Base-by-base conservation (phyloP, 2,113 vertebrate genomes). In the Ictidomys tridecemlineatus region DNA sequence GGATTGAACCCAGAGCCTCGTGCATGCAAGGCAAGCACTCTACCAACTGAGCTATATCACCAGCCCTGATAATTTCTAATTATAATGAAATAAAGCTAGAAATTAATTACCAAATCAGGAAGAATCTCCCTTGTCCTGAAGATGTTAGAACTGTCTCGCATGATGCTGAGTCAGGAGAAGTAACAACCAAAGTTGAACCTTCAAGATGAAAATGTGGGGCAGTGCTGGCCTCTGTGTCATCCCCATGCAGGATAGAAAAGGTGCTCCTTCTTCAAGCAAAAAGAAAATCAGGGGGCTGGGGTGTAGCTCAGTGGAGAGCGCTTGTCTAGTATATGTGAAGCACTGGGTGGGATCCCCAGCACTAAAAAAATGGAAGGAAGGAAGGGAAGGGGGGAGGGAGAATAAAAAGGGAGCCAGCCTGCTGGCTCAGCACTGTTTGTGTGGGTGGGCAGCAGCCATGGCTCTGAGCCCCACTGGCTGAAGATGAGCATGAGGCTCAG, bases 161-260 rank as follows among this genome's bases (percentile, higher is more conserved):
- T 85, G 13, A 89, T 80, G 20, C 72, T 82, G 74, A 89, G 37
- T 70, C 42, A 93, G 69, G 63, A 9, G 63, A 93, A 76, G 86
- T 45, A 37, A 24, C 4, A 63, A 67, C 34, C 42, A 80, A 93
- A 84, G 9, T 10, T 72, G 74, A 65, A 45, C 8, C 7, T 76
- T 61, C 20, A 4, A 84, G 28, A 51, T 84, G 39, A 74, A 67
- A 88, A 72, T 39, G 5, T 42, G 42, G 58, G 61, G 61, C 24
- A 88, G 26, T 12, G 24, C 51, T 87, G 30, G 70, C 20, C 8
- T 65, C 53, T 67, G 1, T 13, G 34, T 9, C 4, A 34, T 63
- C 26, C 22, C 5, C 8, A 24, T 4, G 11, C 76, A 34, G n/a
- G 32, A 69, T 28, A 79, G 53, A 69, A 83, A 61, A 74, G 26